Conservation (phyloP, 2,797 vertebrate species). For the Aplochiton taeniatus region DNA sequence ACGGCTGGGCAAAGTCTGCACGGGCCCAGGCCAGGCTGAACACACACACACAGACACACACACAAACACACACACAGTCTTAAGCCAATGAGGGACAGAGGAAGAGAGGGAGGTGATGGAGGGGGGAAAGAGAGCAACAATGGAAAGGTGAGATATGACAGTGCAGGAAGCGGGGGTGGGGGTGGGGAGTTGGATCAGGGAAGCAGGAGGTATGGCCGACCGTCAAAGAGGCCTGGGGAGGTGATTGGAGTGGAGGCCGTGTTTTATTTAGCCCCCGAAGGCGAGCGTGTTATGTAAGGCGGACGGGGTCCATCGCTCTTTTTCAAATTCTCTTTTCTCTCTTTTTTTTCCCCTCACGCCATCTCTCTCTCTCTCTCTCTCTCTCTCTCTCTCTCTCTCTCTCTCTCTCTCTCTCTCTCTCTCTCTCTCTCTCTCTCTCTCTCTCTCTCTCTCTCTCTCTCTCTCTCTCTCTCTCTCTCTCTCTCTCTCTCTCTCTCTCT, state of each 20-base stretch:
- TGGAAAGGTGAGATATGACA: background rate
- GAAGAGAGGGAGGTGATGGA: background rate
- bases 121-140: background rate
- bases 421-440: background rate
- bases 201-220: conserved; percentile 46
- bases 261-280: conserved; percentile 36
- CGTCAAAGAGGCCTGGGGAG: conserved; percentile 31
- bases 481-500: conserved; percentile 1
- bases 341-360: conserved; percentile 6
- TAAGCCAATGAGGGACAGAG: conserved; percentile 14
- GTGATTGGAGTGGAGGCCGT: conserved; percentile 39
- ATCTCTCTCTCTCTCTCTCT: conserved; percentile 5
- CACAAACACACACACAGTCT: conserved; percentile 34
- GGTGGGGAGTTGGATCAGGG: conserved; percentile 16
- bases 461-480: background rate
- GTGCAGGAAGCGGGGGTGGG: conserved; percentile 15
- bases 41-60: conserved; percentile 22
- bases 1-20: conserved; percentile 52
- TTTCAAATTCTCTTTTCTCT: conserved; percentile 14
- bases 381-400: background rate
- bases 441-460: background rate
- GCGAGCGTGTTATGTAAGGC: conserved; percentile 18
- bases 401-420: conserved; percentile 1
- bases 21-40: conserved; percentile 35
- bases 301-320: conserved; percentile 29